These are phyloP conservation scores for Loriculus beryllinus DNA, from an alignment of 2,797 vertebrate genomes.

Conservation along the genomic window DNA sequence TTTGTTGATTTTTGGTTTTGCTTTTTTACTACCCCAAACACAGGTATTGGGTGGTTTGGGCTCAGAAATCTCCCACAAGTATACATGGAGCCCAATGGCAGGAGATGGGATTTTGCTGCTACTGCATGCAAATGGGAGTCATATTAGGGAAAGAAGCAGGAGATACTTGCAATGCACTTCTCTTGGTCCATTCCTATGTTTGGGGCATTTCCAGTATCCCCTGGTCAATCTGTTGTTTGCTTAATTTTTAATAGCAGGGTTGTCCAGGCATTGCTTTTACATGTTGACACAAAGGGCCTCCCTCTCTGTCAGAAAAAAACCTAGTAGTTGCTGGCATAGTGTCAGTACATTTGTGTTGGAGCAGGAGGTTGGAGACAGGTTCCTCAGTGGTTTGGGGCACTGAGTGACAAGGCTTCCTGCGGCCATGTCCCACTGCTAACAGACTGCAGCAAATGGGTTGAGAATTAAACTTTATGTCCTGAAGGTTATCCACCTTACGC, in stretches of 20 bases:
- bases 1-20: too few relatives aligned
- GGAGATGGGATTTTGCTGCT: neutral
- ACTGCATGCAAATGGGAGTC: neutral
- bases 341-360: neutral
- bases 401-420: neutral
- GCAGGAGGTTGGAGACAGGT: neutral
- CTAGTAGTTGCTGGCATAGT: rapidly evolving
- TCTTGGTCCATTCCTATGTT: neutral
- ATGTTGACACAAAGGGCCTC: neutral
- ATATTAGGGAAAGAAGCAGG: neutral
- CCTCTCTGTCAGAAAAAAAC: neutral
- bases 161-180: neutral
- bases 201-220: neutral
- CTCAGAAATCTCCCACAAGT: neutral
- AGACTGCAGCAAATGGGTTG: rapidly evolving
- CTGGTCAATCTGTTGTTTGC: neutral
- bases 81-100: rapidly evolving
- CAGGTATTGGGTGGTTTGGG: neutral
- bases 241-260: neutral
- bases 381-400: neutral
- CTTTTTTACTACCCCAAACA: neutral
- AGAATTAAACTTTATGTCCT: neutral
- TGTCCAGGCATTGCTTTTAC: neutral
- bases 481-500: neutral
- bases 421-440: neutral